Percentiles rank a stretch among this genome's conserved stretches.
phyloP scores from a whole-genome alignment of 2,888 invertebrate species.

The Hedychridium roseum region DNA sequence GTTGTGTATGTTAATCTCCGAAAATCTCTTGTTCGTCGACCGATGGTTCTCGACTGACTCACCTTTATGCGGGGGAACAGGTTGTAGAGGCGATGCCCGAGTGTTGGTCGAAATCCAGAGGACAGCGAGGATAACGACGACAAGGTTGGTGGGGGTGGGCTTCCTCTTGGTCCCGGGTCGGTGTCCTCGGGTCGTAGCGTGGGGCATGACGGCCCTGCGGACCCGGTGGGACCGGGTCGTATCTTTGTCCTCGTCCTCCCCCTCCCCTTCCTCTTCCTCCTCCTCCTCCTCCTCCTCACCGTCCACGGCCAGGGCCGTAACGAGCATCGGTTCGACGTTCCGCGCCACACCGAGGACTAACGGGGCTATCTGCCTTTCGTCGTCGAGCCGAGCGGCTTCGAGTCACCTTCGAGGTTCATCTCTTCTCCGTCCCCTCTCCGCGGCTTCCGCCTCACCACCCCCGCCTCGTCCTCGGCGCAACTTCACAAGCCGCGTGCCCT shows the following conservation, averaged over 20 bases:
- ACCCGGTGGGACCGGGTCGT: conserved; percentile 19
- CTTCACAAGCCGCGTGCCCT: neutral
- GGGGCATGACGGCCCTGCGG: conserved; percentile 30
- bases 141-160: conserved; percentile 3
- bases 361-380: conserved; percentile 52
- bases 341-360: conserved; percentile 35
- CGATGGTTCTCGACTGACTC: no score
- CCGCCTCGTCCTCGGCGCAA: conserved; percentile 1
- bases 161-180: neutral
- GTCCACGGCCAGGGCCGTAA: conserved; percentile 46
- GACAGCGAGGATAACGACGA: conserved; percentile 18
- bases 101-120: conserved; percentile 35
- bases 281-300: conserved; percentile 36
- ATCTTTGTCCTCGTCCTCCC: conserved; percentile 7
- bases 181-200: conserved; percentile 8
- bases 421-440: conserved; percentile 35
- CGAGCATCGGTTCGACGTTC: conserved; percentile 47
- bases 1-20: no score
- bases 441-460: conserved; percentile 7
- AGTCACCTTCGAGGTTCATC: conserved; percentile 49
- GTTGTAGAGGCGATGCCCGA: conserved; percentile 53
- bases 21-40: no score
- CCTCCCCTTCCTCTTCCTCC: conserved; percentile 31
- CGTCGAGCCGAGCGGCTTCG: conserved; percentile 45
- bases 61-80: conserved; percentile 51